Percentiles rank a stretch among this genome's conserved stretches.
phyloP scores from a whole-genome alignment of 2,797 vertebrate species.

The Vespertilio murinus region DNA sequence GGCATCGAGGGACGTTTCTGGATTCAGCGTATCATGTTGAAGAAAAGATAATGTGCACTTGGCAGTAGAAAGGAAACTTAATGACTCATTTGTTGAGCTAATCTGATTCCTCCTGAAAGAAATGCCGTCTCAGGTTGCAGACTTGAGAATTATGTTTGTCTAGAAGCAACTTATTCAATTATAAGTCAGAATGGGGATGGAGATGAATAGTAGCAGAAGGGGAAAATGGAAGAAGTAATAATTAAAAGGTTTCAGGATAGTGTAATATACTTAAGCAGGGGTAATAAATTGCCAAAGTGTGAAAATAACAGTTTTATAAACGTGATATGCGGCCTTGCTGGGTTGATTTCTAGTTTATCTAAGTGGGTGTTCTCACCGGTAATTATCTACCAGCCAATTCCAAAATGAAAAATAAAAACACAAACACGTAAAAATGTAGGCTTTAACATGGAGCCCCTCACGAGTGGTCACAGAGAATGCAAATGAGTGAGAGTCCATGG shows the following conservation, averaged over 20 bases:
- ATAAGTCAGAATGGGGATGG: neutral
- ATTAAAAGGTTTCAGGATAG: neutral
- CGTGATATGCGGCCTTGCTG: neutral
- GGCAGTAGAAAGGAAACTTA: conserved; percentile 53
- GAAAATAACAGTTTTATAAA: conserved; percentile 12
- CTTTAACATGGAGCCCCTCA: conserved; percentile 59
- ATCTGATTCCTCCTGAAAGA: conserved; percentile 74
- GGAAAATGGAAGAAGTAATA: neutral
- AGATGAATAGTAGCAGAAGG: conserved; percentile 14
- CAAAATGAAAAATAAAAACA: conserved; percentile 52
- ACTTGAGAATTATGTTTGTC: conserved; percentile 52
- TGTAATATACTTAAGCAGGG: neutral
- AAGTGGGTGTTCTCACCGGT: neutral
- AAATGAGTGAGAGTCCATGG: neutral
- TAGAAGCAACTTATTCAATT: conserved; percentile 51
- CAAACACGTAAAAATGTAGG: conserved; percentile 51
- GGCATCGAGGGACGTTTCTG: conserved; percentile 45
- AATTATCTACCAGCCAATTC: conserved; percentile 21
- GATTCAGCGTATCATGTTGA: conserved; percentile 38
- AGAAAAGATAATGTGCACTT: conserved; percentile 72
- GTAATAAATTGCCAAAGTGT: neutral
- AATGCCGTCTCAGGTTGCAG: conserved; percentile 69
- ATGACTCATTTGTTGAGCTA: conserved; percentile 76
- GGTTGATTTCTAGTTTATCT: conserved; percentile 23
- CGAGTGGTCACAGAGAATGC: conserved; percentile 50